Evolutionary conservation across 2,888 invertebrate genomes (phyloP), one percentile per base, ranked within the genome.

Genomic region (Napeogenes sylphis): DNA sequence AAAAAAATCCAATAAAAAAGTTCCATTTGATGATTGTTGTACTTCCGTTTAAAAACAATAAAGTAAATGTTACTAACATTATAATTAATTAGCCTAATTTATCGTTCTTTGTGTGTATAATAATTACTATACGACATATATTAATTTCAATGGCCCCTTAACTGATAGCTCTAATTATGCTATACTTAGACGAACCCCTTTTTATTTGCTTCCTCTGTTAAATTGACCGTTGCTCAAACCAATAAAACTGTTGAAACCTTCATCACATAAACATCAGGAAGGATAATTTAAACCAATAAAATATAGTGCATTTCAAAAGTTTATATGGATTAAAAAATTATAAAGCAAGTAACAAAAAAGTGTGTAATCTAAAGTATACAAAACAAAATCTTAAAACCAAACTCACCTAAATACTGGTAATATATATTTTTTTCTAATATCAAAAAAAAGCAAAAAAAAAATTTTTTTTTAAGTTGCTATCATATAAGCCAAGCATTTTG

Each of bases 201-300:
- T 72, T 70, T 75, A 79, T 78, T 75, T 75, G 75, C 72, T 78
- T 77, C 73, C 72, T 78, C 72, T 73, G 81, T 78, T 84, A 78
- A 87, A 85, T 86, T 80, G 82, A 72, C 83, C 84, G 81, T 83
- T 79, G 83, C 85, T 70, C 69, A 68, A 71, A 75, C 77, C 64
- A 68, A 70, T 69, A 66, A 68, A 69, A 64, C 56, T 61, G 58
- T 58, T 68, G 64, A 66, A 67, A 68, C 64, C 53, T 65, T 64
- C 46, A 45, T 59, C 59, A 59, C 56, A 57, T 30, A 51, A 30
- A 30, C 30, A 51, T 21, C 12, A 2, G 21, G 30, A 30, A 30
- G 51, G 51, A 8, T 51, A 8, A 51, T 51, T 51, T 5, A 51
- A 51, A 51, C 51, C 30, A 30, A 21, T 5, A 5, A 30, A 30